These are phyloP conservation scores for Heteropelma amictum DNA, from an alignment of 2,888 invertebrate genomes.

Conservation along the genomic window DNA sequence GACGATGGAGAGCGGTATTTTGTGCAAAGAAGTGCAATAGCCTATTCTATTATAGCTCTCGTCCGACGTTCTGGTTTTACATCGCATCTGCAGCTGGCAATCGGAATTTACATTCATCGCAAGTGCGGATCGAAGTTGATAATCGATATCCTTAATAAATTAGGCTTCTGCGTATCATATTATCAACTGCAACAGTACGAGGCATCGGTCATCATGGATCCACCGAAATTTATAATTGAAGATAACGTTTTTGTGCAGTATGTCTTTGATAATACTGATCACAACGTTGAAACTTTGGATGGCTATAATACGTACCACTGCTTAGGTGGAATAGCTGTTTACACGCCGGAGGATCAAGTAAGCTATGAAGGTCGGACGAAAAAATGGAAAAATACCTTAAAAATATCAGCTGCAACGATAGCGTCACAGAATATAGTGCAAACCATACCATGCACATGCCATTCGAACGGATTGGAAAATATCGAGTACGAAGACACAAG, in stretches of 20 bases:
- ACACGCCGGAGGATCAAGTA: slow-evolving; percentile 31
- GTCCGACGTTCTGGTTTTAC: slow-evolving; percentile 15
- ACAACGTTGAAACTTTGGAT: slow-evolving; percentile 51
- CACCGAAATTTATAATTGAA: slow-evolving; percentile 2
- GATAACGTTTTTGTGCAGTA: slow-evolving; percentile 26
- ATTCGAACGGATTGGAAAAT: not conserved
- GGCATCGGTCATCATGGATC: slow-evolving; percentile 5
- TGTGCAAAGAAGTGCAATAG: slow-evolving; percentile 15
- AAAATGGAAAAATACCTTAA: not conserved
- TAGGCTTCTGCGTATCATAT: slow-evolving; percentile 44
- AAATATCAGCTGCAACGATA: not conserved
- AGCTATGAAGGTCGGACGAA: slow-evolving; percentile 32
- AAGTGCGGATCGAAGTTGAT: slow-evolving; percentile 41
- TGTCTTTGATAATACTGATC: slow-evolving; percentile 55
- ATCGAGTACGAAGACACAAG: slow-evolving; percentile 14
- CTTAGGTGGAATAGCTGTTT: slow-evolving; percentile 42
- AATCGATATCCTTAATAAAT: slow-evolving; percentile 35
- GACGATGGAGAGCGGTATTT: not conserved
- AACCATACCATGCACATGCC: not conserved
- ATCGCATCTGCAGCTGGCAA: slow-evolving; percentile 34
- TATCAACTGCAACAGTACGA: slow-evolving; percentile 18
- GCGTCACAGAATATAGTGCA: not conserved
- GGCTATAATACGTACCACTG: slow-evolving; percentile 35
- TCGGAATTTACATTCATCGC: slow-evolving; percentile 34
- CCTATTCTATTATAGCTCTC: slow-evolving; percentile 32